Conservation (phyloP, 2,113 vertebrate species). For the Colossoma macropomum region DNA sequence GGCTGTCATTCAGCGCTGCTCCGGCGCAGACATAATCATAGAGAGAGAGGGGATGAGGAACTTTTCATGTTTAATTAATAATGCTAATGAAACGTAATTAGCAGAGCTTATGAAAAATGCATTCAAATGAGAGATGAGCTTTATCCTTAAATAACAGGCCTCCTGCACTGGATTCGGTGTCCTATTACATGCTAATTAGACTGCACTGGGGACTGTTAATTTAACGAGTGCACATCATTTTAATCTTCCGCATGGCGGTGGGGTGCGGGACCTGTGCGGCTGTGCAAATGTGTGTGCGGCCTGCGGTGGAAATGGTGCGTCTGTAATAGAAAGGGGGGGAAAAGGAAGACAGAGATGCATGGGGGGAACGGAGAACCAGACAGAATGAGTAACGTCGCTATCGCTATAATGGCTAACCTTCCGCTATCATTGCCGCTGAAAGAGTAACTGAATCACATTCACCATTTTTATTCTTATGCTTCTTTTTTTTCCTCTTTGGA, state of each 20-base stretch:
- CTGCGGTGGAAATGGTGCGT: background rate
- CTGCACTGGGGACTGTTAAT: constrained; percentile 75
- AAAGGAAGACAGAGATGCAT: constrained; percentile 14
- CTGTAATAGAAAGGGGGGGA: background rate
- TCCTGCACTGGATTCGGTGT: constrained; percentile 80
- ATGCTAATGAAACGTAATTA: constrained; percentile 84
- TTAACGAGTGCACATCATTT: constrained; percentile 74
- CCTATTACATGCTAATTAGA: constrained; percentile 83
- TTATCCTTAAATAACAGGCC: constrained; percentile 85
- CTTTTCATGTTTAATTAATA: constrained; percentile 84
- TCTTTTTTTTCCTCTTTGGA: background rate
- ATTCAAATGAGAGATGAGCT: constrained; percentile 84
- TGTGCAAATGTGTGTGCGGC: constrained; percentile 2
- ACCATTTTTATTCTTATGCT: background rate
- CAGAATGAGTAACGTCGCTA: constrained; percentile 24
- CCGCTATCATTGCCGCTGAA: background rate
- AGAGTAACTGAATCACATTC: constrained; percentile 25
- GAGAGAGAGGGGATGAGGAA: constrained; percentile 71
- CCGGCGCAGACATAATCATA: constrained; percentile 70
- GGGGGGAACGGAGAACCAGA: background rate
- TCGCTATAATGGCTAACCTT: background rate
- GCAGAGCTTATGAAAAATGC: constrained; percentile 83
- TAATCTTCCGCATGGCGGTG: constrained; percentile 67
- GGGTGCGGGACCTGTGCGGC: constrained; percentile 51
- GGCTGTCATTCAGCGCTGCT: constrained; percentile 68